Evolutionary conservation across 2,797 vertebrate genomes (phyloP).

Genomic region (Pelodytes ibericus): DNA sequence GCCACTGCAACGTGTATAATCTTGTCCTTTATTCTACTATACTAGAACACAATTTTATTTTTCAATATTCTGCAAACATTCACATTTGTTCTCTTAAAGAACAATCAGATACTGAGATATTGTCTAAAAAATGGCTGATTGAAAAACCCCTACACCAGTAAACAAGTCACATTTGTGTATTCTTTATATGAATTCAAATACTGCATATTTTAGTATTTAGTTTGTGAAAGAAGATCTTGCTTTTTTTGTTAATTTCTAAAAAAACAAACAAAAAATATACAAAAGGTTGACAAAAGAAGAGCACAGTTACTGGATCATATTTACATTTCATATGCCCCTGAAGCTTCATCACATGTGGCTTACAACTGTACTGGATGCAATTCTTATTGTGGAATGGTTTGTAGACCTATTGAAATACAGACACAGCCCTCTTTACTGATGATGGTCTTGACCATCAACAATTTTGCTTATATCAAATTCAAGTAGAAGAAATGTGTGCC

Average conservation of each 20-base stretch:
- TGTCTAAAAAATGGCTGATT: not conserved
- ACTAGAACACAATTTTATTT: slow-evolving; percentile 6
- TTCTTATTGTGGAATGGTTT: too few species aligned
- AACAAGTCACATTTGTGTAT: not conserved
- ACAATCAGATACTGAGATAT: not conserved
- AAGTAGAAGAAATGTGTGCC: too few species aligned
- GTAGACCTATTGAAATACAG: too few species aligned
- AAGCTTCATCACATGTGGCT: too few species aligned
- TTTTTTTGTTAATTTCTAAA: too few species aligned
- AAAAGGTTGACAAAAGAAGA: not conserved
- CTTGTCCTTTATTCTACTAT: slow-evolving; percentile 21
- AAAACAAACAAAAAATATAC: too few species aligned
- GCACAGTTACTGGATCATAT: not conserved
- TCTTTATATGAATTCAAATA: not conserved
- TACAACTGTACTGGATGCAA: too few species aligned
- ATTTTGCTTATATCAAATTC: too few species aligned
- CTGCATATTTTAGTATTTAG: not conserved
- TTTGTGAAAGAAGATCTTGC: not conserved
- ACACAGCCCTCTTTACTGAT: too few species aligned
- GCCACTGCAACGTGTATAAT: slow-evolving; percentile 31
- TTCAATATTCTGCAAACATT: slow-evolving; percentile 17
- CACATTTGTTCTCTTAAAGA: slow-evolving; percentile 4
- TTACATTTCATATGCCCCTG: not conserved
- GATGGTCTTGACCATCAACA: too few species aligned
- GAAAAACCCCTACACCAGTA: not conserved